Evolutionary conservation across 2,888 invertebrate species (phyloP), one percentile per base, ranked within the genome.

Genomic region (Drosophila prolongata): DNA sequence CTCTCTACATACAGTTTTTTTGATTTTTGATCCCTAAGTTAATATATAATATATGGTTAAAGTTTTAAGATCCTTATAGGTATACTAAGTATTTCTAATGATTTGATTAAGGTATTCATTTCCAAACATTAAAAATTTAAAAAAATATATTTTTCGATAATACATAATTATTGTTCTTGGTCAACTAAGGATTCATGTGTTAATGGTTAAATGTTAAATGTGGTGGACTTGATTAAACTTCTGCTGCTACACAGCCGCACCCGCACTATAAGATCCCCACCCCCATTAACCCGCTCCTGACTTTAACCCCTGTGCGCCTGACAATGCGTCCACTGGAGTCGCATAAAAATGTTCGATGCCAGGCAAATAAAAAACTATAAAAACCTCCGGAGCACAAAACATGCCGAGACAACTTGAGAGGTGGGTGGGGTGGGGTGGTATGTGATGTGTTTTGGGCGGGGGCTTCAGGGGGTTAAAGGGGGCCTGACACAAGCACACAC

Each of bases 291-390:
- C 46, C 43, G 35, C 19, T n/a, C 8, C 10, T 35, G 34, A 24
- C 55, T 61, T 61, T 46, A 19, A 24, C 67, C 66, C 53, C 53
- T 69, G 46, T 67, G 19, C 47, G 67, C 47, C 67, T 69, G 67
- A 59, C 68, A 60, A 68, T 55, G 49, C 60, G 60, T 69, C 70
- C 64, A 56, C 53, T 53, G 64, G 37, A 71, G 55, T 71, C 62
- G 70, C 70, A 70, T 71, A 57, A 70, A 71, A 71, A 71, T 62
- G 70, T 70, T 70, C 69, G 52, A 60, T 69, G 68, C 68, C 38
- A 34, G 42, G 38, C 49, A 54, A 68, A 60, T 69, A 68, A 67
- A 59, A 69, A 69, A 47, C 53, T 38, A 54, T 53, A 49, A 49
- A 68, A 58, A 19, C 58, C 34, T 52, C 57, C 34, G 52, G 14